phyloP scores from a whole-genome alignment of 1,140 invertebrate species.

The Himalopsyche phryganea region DNA sequence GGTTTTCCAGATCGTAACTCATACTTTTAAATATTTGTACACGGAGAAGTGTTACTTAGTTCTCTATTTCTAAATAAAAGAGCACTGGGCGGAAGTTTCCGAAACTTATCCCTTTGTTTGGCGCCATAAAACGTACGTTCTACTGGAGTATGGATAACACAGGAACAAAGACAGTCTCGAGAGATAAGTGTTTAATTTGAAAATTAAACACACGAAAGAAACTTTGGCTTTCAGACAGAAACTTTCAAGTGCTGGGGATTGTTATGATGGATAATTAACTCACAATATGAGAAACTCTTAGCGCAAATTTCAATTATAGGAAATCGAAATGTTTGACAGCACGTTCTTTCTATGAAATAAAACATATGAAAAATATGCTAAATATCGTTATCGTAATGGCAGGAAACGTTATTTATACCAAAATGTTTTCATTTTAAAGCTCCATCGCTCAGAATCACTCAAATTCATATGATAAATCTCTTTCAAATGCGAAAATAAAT shows the following conservation, averaged over 20 bases:
- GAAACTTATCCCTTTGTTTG: constrained; percentile 24
- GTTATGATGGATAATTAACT: too few relatives aligned
- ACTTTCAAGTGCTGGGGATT: too few relatives aligned
- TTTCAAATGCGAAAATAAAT: too few relatives aligned
- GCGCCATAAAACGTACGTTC: background rate
- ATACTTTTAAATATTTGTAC: constrained; percentile 29
- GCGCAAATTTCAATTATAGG: background rate
- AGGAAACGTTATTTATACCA: too few relatives aligned
- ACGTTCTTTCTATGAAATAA: too few relatives aligned
- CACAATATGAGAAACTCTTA: background rate
- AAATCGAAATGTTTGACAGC: background rate
- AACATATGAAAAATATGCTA: background rate
- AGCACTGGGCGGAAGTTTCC: constrained; percentile 1
- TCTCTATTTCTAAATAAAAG: constrained; percentile 15
- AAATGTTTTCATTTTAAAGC: too few relatives aligned
- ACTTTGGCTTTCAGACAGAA: background rate
- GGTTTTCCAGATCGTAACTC: constrained; percentile 25
- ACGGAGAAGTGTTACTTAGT: constrained; percentile 4
- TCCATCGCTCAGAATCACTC: too few relatives aligned
- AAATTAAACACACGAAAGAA: constrained; percentile 8
- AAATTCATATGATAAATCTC: too few relatives aligned
- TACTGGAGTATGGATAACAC: background rate
- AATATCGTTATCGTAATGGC: background rate
- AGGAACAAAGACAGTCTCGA: constrained; percentile 5
- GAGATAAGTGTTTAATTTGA: constrained; percentile 12